These are phyloP conservation scores for Steinernema feltiae DNA, from an alignment of 1,140 invertebrate species.

Conservation along the genomic window DNA sequence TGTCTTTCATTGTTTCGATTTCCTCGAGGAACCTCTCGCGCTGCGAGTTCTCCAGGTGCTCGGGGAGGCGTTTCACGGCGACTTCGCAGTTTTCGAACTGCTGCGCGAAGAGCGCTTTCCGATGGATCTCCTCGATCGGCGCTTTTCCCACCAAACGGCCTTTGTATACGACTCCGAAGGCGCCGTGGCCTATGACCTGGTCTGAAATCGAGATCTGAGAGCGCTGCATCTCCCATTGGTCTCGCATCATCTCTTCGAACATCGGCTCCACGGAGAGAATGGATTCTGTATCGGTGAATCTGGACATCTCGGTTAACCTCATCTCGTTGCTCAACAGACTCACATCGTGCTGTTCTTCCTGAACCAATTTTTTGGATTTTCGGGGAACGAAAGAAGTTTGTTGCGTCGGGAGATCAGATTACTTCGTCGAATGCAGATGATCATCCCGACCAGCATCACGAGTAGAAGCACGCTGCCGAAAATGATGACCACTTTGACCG, in stretches of 20 bases:
- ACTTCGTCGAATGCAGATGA: neutral
- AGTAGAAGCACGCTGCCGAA: neutral
- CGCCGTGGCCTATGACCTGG: neutral
- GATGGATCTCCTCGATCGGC: slow-evolving; percentile 13
- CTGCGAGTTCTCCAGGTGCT: slow-evolving; percentile 42
- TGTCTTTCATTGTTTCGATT: slow-evolving; percentile 58
- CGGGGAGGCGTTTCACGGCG: slow-evolving; percentile 36
- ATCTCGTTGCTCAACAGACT: neutral
- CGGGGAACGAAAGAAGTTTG: neutral
- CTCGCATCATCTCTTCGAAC: neutral
- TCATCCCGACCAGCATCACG: neutral
- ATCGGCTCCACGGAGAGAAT: neutral
- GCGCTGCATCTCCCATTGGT: slow-evolving; percentile 7
- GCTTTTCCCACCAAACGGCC: slow-evolving; percentile 5
- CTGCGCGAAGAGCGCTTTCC: neutral
- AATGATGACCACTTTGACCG: neutral
- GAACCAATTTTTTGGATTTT: neutral
- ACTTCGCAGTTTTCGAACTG: slow-evolving; percentile 20
- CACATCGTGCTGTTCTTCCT: neutral
- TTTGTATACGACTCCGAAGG: slow-evolving; percentile 9
- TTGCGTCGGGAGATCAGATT: neutral
- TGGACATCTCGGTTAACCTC: neutral
- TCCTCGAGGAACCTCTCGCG: slow-evolving; percentile 57
- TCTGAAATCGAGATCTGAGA: neutral
- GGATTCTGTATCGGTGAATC: neutral